Conservation (phyloP, 1,140 invertebrate species). For the Lethrus apterus region DNA sequence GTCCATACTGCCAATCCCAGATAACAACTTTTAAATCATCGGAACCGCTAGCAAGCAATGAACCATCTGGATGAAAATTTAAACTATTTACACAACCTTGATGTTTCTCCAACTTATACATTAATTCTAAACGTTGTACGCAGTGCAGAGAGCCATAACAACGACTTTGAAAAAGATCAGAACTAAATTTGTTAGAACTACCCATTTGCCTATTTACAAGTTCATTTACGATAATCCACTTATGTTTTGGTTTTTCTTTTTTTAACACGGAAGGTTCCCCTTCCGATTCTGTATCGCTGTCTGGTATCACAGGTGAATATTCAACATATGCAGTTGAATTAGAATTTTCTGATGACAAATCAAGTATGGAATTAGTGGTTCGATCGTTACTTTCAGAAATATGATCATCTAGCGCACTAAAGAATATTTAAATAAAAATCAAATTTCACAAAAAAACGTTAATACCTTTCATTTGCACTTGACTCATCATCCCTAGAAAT, state of each 20-base stretch:
- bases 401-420: background rate
- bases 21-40: conserved; percentile 79
- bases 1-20: conserved; percentile 83
- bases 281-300: conserved; percentile 39
- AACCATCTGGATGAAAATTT: conserved; percentile 75
- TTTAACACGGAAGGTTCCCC: conserved; percentile 46
- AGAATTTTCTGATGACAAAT: conserved; percentile 9
- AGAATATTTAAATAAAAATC: conserved; percentile 1
- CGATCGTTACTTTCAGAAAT: background rate
- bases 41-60: conserved; percentile 76
- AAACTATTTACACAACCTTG: conserved; percentile 87
- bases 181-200: conserved; percentile 43
- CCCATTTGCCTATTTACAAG: conserved; percentile 54
- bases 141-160: conserved; percentile 77
- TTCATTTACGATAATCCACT: conserved; percentile 57
- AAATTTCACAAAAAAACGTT: background rate
- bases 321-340: conserved; percentile 31
- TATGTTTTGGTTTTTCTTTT: conserved; percentile 58
- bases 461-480: conserved; percentile 14
- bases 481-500: conserved; percentile 17
- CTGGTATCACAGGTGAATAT: conserved; percentile 36
- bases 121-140: conserved; percentile 73
- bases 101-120: conserved; percentile 72
- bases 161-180: conserved; percentile 56
- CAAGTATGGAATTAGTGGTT: background rate